Percentiles rank a stretch among this genome's conserved stretches.
Conservation (phyloP, 2,797 vertebrate genomes). For the Lacerta viridis region DNA sequence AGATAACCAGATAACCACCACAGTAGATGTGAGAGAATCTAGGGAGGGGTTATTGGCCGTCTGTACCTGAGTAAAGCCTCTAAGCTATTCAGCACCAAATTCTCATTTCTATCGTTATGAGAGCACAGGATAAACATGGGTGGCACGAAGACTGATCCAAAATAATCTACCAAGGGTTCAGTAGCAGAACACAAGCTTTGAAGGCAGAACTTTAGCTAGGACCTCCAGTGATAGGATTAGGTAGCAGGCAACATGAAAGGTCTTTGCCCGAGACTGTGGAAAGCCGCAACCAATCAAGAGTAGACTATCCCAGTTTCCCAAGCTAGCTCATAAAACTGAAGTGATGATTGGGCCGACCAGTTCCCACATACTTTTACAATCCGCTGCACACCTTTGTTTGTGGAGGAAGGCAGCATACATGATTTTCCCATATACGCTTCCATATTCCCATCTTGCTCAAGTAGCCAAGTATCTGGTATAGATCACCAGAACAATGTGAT, state of each 20-base stretch:
- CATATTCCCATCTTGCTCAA: conserved; percentile 52
- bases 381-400: conserved; percentile 16
- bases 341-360: neutral
- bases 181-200: neutral
- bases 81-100: neutral
- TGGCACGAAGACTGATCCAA: neutral
- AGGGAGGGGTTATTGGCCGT: neutral
- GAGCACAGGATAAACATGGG: neutral
- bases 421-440: conserved; percentile 22
- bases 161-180: neutral
- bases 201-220: neutral
- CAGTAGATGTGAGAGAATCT: neutral
- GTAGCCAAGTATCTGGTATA: conserved; percentile 68
- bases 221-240: neutral
- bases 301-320: conserved; percentile 20
- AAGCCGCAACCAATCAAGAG: neutral
- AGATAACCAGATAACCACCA: too few species aligned
- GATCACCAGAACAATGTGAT: conserved; percentile 63
- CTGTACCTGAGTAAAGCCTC: too few species aligned
- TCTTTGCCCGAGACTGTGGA: neutral
- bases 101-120: neutral
- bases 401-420: conserved; percentile 17
- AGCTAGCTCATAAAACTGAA: conserved; percentile 19
- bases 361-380: conserved; percentile 42
- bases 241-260: neutral